Conservation (phyloP, 2,888 invertebrate genomes). For the Dysmachus trigonus region DNA sequence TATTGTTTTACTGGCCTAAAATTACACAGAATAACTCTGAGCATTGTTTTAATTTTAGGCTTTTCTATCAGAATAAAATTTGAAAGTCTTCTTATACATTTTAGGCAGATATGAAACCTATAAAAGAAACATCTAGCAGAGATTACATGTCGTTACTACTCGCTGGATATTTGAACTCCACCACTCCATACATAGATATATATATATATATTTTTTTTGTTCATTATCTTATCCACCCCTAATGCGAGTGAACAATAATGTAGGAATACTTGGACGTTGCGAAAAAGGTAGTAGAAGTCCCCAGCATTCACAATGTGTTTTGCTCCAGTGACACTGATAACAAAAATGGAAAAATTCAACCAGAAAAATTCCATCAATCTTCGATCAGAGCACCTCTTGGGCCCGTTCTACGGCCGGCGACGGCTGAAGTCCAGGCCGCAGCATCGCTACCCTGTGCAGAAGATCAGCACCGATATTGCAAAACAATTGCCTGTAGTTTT, state of each 20-base stretch:
- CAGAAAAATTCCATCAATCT: slow-evolving; percentile 32
- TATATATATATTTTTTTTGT: too few species aligned
- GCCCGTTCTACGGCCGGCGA: neutral
- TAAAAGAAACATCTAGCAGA: too few species aligned
- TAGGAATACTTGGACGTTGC: neutral
- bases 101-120: too few species aligned
- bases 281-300: neutral
- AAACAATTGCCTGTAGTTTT: slow-evolving; percentile 43
- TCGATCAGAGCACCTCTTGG: slow-evolving; percentile 13
- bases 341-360: slow-evolving; percentile 28
- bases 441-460: slow-evolving; percentile 11
- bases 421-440: neutral
- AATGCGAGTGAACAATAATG: neutral
- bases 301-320: neutral
- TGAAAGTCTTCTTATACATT: too few species aligned
- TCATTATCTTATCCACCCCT: neutral
- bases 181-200: neutral
- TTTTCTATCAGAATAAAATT: too few species aligned
- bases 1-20: too few species aligned
- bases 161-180: neutral
- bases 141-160: too few species aligned
- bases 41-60: too few species aligned
- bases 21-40: too few species aligned
- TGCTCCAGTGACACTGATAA: slow-evolving; percentile 33
- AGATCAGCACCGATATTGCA: slow-evolving; percentile 33